Evolutionary conservation across 2,113 vertebrate species (phyloP).

Genomic region (Saimiri boliviensis): DNA sequence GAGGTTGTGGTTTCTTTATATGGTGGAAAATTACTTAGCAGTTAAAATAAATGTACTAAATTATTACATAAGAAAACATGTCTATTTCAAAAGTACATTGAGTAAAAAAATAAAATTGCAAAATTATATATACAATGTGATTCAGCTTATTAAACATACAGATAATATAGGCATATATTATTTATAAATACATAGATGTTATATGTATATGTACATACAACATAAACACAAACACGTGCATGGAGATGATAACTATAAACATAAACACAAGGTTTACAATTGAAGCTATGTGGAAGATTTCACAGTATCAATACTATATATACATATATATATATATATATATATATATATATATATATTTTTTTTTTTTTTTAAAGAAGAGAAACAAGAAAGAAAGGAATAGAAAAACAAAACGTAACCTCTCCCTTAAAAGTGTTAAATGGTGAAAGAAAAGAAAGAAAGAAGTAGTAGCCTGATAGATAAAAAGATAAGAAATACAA

Average conservation of each 20-base stretch:
- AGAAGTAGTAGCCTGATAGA: background rate
- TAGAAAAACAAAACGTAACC: background rate
- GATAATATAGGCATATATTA: background rate
- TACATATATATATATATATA: no score
- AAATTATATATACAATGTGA: background rate
- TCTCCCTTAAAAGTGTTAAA: background rate
- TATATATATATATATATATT: no score
- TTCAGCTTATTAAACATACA: background rate
- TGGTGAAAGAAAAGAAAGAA: background rate
- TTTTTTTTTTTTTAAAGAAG: background rate
- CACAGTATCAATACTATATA: background rate
- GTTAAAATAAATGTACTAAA: conserved; percentile 13
- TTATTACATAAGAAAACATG: background rate
- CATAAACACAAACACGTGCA: background rate
- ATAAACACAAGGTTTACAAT: background rate
- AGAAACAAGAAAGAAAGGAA: background rate
- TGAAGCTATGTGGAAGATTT: background rate
- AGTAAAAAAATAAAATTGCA: conserved; percentile 2
- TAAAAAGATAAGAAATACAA: background rate
- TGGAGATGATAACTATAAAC: background rate
- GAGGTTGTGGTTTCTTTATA: background rate
- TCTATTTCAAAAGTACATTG: background rate
- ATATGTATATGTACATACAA: background rate
- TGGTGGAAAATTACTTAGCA: background rate
- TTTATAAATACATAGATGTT: background rate